These are phyloP conservation scores for Dasysyrphus albostriatus DNA, from an alignment of 2,888 invertebrate species.

Conservation along the genomic window DNA sequence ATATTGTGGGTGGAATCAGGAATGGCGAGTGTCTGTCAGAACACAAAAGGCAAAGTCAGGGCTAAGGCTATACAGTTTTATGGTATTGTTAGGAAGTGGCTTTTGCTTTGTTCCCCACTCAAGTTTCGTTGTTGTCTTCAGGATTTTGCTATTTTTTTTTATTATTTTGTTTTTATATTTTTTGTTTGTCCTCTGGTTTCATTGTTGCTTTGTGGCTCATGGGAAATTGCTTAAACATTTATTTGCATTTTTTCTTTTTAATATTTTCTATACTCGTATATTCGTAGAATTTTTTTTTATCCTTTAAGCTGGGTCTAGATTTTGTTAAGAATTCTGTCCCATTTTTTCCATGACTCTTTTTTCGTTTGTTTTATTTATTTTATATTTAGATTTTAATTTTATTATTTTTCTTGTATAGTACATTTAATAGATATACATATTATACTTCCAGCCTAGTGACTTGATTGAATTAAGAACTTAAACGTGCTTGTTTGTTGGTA, in stretches of 20 bases:
- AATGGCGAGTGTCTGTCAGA: constrained; percentile 43
- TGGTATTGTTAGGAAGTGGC: constrained; percentile 74
- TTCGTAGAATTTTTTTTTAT: constrained; percentile 7
- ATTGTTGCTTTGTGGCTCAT: constrained; percentile 75
- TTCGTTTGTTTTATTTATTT: constrained; percentile 32
- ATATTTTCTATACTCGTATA: constrained; percentile 24
- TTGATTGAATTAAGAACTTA: constrained; percentile 73
- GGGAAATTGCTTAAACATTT: constrained; percentile 75
- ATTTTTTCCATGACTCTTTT: constrained; percentile 21
- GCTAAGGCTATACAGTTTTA: constrained; percentile 71
- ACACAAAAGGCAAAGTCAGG: constrained; percentile 72
- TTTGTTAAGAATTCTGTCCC: constrained; percentile 13
- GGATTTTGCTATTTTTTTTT: constrained; percentile 17
- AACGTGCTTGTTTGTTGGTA: constrained; percentile 74
- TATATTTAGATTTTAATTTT: constrained; percentile 70
- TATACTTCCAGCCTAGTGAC: constrained; percentile 71
- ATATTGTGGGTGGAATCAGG: not conserved
- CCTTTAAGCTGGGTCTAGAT: constrained; percentile 6
- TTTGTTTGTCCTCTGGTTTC: constrained; percentile 41
- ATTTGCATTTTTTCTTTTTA: constrained; percentile 68
- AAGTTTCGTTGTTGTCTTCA: constrained; percentile 66
- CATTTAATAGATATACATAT: not conserved
- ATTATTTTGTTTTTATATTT: constrained; percentile 24
- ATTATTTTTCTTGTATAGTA: constrained; percentile 69
- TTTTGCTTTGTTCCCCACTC: constrained; percentile 69